These are phyloP conservation scores for Phenacoccus solenopsis DNA, from an alignment of 1,140 invertebrate species.

Conservation along the genomic window DNA sequence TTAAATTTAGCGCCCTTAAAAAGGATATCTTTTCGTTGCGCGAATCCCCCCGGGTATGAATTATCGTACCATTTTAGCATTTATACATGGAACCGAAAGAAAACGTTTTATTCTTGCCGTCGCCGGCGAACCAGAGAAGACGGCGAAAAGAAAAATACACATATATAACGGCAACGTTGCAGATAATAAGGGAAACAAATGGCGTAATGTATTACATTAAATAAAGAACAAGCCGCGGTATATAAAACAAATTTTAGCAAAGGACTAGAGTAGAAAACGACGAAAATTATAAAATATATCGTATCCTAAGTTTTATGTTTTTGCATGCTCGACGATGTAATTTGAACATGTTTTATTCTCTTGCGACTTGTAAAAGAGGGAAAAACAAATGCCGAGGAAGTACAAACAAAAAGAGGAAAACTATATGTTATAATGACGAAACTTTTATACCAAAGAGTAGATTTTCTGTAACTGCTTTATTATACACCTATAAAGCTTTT, in stretches of 20 bases:
- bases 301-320: slow-evolving; percentile 14
- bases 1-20: slow-evolving; percentile 16
- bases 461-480: background rate
- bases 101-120: background rate
- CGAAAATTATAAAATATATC: slow-evolving; percentile 17
- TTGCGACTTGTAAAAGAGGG: slow-evolving; percentile 10
- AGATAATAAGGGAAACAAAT: slow-evolving; percentile 16
- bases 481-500: background rate
- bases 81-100: background rate
- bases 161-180: background rate
- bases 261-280: slow-evolving; percentile 10
- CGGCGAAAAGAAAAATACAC: background rate
- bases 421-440: slow-evolving; percentile 15
- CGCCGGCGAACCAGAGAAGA: background rate
- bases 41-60: slow-evolving; percentile 8
- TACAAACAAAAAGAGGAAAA: slow-evolving; percentile 14
- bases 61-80: background rate
- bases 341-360: slow-evolving; percentile 18
- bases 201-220: slow-evolving; percentile 17
- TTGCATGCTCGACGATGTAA: slow-evolving; percentile 14
- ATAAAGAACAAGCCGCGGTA: slow-evolving; percentile 5
- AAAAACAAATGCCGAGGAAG: slow-evolving; percentile 12
- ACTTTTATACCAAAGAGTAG: background rate
- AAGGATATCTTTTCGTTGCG: background rate
- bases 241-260: slow-evolving; percentile 10